Evolutionary conservation across 2,888 invertebrate species (phyloP), one percentile per base, ranked within the genome.

Genomic region (Caenorhabditis sp.): DNA sequence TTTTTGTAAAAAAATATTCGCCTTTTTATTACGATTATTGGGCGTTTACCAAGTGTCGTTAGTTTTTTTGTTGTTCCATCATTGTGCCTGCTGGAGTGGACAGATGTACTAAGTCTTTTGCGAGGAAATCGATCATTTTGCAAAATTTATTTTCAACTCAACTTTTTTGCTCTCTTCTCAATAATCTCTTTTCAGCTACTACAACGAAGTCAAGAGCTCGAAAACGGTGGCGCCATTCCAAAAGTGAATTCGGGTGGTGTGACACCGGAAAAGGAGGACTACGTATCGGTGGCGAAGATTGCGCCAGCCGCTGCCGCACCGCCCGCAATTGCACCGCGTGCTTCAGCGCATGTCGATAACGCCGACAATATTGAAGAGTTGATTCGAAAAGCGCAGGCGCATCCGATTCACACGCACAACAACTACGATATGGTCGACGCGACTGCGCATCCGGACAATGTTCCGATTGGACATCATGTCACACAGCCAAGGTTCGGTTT

Each of bases 401-500:
- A 81, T 64, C 81, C 81, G 12, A 58, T 78, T 4, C 70, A 75
- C 43, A 60, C 75, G 14, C 43, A 43, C 6, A 69, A 59, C 58
- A 79, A 70, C 43, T 76, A 78, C 67, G 73, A 77, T 19, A 62
- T 61, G 51, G 66, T 31, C 65, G 73, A 76, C 17, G 58, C 64
- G 50, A 66, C 43, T 1, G 59, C 57, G 4, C 73, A 69, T 23
- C 50, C 61, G n/a, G 85, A 86, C 74, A 86, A 86, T 69, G 77
- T 86, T 27, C 81, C 84, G 58, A 81, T 86, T 66, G 81, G 81
- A 62, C 81, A 83, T 63, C 77, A 85, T 59, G 77, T 83, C 43
- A 74, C 82, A 1, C 83, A 83, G 62, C 86, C 86, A 23, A 85
- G 84, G 85, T 85, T n/a, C n/a, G n/a, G n/a, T n/a, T n/a, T n/a